phyloP scores from a whole-genome alignment of 2,797 vertebrate species.

The Gambelia wislizenii region DNA sequence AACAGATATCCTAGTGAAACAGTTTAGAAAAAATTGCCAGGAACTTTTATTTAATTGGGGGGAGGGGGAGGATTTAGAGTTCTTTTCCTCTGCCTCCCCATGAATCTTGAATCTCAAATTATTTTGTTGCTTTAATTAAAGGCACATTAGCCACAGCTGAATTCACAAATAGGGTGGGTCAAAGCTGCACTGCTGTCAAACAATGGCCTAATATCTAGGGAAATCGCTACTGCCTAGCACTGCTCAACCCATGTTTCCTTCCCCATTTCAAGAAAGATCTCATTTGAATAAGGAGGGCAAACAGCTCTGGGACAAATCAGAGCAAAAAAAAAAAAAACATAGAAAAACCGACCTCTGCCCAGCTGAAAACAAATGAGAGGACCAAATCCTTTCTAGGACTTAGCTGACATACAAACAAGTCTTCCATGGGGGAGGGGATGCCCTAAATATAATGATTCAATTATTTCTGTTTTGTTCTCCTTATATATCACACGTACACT shows the following conservation, averaged over 20 bases:
- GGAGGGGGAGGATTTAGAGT: neutral
- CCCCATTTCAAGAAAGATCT: slow-evolving; percentile 48
- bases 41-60: slow-evolving; percentile 31
- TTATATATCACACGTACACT: neutral
- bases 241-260: slow-evolving; percentile 54
- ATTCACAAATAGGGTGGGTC: slow-evolving; percentile 63
- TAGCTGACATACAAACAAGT: neutral
- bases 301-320: neutral
- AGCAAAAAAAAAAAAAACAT: slow-evolving; percentile 1
- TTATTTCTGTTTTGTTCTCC: neutral
- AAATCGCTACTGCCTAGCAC: slow-evolving; percentile 37
- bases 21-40: neutral
- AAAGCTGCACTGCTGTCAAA: slow-evolving; percentile 56
- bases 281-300: neutral
- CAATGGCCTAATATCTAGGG: slow-evolving; percentile 68
- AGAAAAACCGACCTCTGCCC: slow-evolving; percentile 40
- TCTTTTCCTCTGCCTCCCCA: neutral
- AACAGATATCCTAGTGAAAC: slow-evolving; percentile 21
- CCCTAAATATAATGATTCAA: neutral
- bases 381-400: neutral
- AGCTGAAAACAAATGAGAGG: slow-evolving; percentile 27
- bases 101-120: slow-evolving; percentile 54
- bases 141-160: slow-evolving; percentile 67
- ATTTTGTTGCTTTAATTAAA: slow-evolving; percentile 74
- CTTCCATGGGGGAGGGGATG: neutral